phyloP scores from a whole-genome alignment of 2,888 invertebrate genomes.

The Lycia hirtaria region DNA sequence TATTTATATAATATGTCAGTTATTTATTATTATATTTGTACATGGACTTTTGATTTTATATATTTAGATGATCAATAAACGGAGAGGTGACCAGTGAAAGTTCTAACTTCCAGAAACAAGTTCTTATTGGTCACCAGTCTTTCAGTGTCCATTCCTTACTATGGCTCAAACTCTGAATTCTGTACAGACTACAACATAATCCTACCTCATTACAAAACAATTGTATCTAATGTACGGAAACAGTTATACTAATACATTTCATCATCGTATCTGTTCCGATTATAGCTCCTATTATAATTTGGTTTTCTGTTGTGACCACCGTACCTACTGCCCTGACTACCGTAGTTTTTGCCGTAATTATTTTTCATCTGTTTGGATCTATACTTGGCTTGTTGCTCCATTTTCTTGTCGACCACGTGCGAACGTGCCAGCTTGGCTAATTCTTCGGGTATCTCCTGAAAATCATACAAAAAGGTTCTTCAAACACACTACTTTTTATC shows the following conservation, averaged over 20 bases:
- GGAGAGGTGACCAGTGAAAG: too few relatives aligned
- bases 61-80: too few relatives aligned
- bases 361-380: slow-evolving; percentile 42
- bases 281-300: slow-evolving; percentile 22
- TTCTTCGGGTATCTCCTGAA: slow-evolving; percentile 68
- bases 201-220: neutral
- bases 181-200: too few relatives aligned
- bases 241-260: slow-evolving; percentile 12
- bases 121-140: too few relatives aligned
- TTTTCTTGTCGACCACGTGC: slow-evolving; percentile 51
- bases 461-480: slow-evolving; percentile 8
- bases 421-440: slow-evolving; percentile 60
- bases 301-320: slow-evolving; percentile 23
- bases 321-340: slow-evolving; percentile 11
- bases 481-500: neutral
- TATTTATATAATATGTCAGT: too few relatives aligned
- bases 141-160: too few relatives aligned
- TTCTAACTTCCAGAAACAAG: too few relatives aligned
- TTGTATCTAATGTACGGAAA: too few relatives aligned
- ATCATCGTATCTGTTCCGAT: slow-evolving; percentile 22
- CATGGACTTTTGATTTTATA: too few relatives aligned
- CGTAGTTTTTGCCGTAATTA: slow-evolving; percentile 30
- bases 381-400: slow-evolving; percentile 52
- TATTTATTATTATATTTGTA: too few relatives aligned
- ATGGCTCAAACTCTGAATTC: too few relatives aligned